A percentile compares a stretch with the other conserved stretches of the same genome.
phyloP scores from a whole-genome alignment of 2,888 invertebrate species.

The Abrostola triplasia region DNA sequence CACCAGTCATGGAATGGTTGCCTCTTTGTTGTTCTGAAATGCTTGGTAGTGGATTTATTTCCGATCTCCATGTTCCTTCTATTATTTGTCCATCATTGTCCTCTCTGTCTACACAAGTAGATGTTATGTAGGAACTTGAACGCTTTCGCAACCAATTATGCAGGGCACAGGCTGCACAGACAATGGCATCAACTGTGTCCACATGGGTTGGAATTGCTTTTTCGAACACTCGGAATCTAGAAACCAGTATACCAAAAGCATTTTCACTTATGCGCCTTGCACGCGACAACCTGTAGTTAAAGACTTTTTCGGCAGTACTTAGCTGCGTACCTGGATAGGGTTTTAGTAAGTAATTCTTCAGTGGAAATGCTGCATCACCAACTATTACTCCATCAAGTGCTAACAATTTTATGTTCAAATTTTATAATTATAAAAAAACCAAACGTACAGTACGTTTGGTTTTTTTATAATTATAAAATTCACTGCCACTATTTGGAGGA shows the following conservation, averaged over 20 bases:
- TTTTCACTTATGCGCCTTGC: constrained; percentile 30
- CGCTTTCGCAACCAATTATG: constrained; percentile 24
- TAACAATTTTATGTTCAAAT: too few relatives aligned
- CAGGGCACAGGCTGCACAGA: constrained; percentile 22
- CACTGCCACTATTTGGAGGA: constrained; percentile 40
- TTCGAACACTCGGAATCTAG: constrained; percentile 23
- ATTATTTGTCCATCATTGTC: not conserved
- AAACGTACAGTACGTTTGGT: not conserved
- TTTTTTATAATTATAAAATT: constrained; percentile 55
- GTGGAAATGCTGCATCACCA: constrained; percentile 12
- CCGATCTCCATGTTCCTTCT: not conserved
- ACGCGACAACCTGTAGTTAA: constrained; percentile 20
- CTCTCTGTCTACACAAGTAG: not conserved
- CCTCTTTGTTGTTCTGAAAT: not conserved
- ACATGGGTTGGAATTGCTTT: constrained; percentile 17
- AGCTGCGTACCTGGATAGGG: constrained; percentile 10
- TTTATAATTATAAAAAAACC: not conserved
- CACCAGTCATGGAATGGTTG: not conserved
- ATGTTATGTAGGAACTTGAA: not conserved
- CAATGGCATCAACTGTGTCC: constrained; percentile 21
- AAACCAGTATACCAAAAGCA: constrained; percentile 24
- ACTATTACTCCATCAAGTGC: constrained; percentile 9
- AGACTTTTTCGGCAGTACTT: constrained; percentile 7
- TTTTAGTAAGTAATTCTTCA: constrained; percentile 15
- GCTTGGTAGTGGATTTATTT: not conserved